Base-by-base conservation (phyloP, 2,888 invertebrate species). In the Taphrorychus bicolor region DNA sequence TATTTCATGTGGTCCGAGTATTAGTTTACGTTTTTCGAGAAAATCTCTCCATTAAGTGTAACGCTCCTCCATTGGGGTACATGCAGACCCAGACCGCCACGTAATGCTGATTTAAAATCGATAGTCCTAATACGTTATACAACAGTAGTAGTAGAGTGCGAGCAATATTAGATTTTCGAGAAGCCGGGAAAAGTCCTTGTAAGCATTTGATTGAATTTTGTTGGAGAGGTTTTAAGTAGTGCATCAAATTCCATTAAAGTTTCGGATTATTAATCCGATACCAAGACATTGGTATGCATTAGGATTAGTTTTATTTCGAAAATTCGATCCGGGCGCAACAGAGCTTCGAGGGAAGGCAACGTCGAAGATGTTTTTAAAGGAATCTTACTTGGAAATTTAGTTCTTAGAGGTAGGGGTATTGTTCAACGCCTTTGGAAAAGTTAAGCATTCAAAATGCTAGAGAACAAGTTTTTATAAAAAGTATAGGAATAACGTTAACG, bases 141-240 rank as follows among this genome's bases (percentile, higher is more conserved):
- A 51, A 41, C 41, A 59, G 48, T 48, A 16, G n/a, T n/a, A n/a
- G 17, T 42, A 48, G 59, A 59, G 59, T 61, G 61, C 61, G 40
- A 42, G 53, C 18, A 61, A 61, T 61, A 61, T 61, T 61, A 61
- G 53, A 61, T 61, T 61, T 53, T 53, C 61, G 41, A 61, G 53
- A 41, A 32, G 21, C 52, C 42, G 3, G 11, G 14, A 41, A 53
- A 53, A 9, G 18, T 19, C 48, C 48, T 59, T 59, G 23, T 32
- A 61, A 5, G 22, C 19, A 24, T 61, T 61, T 61, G 61, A 61
- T 61, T 53, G 42, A 53, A 61, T 61, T 61, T 53, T 41, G 16
- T 53, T 61, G 53, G 22, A 41, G 53, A 9, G 42, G 24, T 32
- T 19, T 42, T 32, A 42, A 61, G 53, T 61, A 40, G 41, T 19